Conservation (phyloP, 2,113 vertebrate genomes). For the Tapirus terrestris region DNA sequence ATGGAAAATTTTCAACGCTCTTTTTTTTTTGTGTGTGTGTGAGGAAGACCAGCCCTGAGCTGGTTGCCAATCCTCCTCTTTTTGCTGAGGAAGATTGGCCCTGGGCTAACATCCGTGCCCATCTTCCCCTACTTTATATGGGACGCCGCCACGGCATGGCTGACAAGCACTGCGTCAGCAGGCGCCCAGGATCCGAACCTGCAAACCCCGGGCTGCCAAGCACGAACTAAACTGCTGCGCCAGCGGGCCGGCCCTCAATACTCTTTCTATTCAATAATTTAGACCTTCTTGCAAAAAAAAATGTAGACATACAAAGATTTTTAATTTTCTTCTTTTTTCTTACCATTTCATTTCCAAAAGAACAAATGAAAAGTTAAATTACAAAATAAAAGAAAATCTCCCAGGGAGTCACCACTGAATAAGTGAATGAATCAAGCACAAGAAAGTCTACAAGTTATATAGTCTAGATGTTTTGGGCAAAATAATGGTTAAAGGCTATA, state of each 20-base stretch:
- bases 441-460: neutral
- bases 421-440: neutral
- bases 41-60: no score
- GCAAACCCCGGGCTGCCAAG: no score
- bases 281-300: neutral
- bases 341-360: neutral
- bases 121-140: no score
- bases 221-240: no score
- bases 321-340: neutral
- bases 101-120: no score
- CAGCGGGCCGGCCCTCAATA: no score
- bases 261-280: neutral
- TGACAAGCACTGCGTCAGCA: no score
- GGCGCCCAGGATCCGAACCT: no score
- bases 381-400: neutral
- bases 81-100: no score
- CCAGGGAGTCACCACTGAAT: neutral
- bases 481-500: neutral
- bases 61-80: no score
- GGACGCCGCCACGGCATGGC: no score
- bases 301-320: neutral
- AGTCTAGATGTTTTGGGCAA: neutral
- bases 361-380: conserved; percentile 38
- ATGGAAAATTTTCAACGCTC: neutral
- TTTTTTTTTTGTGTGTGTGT: neutral